Base-by-base conservation (phyloP, 2,888 invertebrate genomes). In the Esperia sulphurella region DNA sequence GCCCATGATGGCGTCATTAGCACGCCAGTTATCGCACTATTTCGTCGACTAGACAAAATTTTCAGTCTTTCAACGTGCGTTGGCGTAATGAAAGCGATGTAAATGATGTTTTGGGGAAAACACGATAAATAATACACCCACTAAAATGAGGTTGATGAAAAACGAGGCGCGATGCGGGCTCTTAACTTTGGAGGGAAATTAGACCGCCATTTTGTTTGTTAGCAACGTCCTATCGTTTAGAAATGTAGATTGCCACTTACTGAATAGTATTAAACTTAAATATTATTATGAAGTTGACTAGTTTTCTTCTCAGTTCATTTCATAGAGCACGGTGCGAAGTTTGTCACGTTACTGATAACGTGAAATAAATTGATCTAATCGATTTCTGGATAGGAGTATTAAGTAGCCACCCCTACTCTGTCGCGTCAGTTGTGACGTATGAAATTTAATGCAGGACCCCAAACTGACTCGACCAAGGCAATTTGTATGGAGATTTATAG, bases 11-110 rank as follows among this genome's bases (percentile, higher is more conserved):
- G 73, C 74, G 77, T 89, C 88, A 88, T 89, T 89, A 89, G 83
- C 79, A 67, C 54, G 59, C n/a, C 76, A 76, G 80, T 79, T 85
- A 86, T 83, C 85, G 73, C 83, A 88, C 88, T 88, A 88, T 89
- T 85, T 80, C 79, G 87, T 79, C 78, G 82, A 85, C 83, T 86
- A 83, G 86, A 83, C 89, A 76, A 83, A 86, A 88, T 84, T 83
- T 82, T 71, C 75, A 83, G 82, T 86, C 85, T 83, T 87, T 89
- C 79, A 86, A 70, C 75, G 74, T 78, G 75, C 75, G 79, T 76
- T 71, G 71, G 71, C 77, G 71, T 84, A 83, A 88, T 87, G 83
- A 85, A 79, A 71, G 75, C 78, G 71, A 64, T 69, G 72, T 77
- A 81, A 84, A 84, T 73, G 79, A 82, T 76, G 78, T 78, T 83